Conservation (phyloP, 2,888 invertebrate genomes). For the Chalcis sispes region DNA sequence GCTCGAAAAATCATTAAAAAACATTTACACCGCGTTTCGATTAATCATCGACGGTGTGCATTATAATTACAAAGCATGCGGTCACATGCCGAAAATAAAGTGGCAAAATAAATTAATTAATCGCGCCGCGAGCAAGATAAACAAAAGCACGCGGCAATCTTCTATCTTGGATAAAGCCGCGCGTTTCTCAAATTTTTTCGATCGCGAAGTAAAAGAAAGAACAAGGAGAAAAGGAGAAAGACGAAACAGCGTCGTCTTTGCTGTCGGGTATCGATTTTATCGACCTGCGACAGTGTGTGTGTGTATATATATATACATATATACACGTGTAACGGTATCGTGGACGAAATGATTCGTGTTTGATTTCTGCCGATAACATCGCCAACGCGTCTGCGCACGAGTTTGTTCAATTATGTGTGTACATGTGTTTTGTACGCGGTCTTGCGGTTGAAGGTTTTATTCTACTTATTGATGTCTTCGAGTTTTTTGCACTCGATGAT, state of each 20-base stretch:
- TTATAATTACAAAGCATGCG: neutral
- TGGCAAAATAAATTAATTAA: constrained; percentile 13
- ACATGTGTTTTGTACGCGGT: neutral
- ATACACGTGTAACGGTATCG: constrained; percentile 57
- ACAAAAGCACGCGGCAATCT: neutral
- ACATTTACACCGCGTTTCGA: constrained; percentile 34
- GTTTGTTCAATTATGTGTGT: neutral
- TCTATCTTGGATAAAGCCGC: no score
- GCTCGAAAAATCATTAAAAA: constrained; percentile 34
- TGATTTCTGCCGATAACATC: constrained; percentile 64
- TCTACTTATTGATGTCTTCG: no score
- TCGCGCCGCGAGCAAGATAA: neutral
- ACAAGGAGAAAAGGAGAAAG: no score
- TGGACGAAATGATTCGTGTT: constrained; percentile 62
- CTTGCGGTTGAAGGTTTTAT: no score
- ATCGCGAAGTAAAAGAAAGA: no score
- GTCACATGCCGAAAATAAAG: neutral
- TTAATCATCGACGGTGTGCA: neutral
- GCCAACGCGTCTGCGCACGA: constrained; percentile 37
- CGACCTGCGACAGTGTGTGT: no score
- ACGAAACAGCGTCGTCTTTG: no score
- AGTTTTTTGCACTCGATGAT: no score
- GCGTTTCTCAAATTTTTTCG: neutral
- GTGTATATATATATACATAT: no score
- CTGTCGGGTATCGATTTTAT: no score